Conservation (phyloP, 2,113 vertebrate species). For the Limanda limanda region DNA sequence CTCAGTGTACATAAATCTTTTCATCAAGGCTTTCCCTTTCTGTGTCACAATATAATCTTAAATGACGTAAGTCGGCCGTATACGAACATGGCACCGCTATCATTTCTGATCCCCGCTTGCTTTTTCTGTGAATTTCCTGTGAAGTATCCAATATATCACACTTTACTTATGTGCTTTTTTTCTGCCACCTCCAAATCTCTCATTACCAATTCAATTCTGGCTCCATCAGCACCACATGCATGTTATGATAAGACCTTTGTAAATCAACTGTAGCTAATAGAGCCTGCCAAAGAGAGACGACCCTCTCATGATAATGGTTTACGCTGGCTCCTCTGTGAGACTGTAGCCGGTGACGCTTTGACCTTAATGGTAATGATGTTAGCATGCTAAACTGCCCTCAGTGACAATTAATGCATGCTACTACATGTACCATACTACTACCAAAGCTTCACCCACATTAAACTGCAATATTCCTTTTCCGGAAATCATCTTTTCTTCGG, state of each 20-base stretch:
- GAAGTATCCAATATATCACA: background rate
- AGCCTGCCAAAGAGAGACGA: background rate
- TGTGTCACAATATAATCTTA: slow-evolving; percentile 57
- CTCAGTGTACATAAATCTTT: slow-evolving; percentile 63
- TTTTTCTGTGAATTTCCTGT: slow-evolving; percentile 28
- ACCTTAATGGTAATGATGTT: too few species aligned
- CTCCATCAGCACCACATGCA: slow-evolving; percentile 11
- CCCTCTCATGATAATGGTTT: too few species aligned
- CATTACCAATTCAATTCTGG: slow-evolving; percentile 14
- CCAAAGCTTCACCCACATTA: too few species aligned
- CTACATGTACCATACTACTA: too few species aligned
- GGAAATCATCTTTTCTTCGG: too few species aligned
- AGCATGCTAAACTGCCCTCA: too few species aligned
- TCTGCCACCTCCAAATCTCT: slow-evolving; percentile 14
- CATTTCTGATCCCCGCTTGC: slow-evolving; percentile 1
- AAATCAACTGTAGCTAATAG: slow-evolving; percentile 1
- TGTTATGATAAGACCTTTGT: slow-evolving; percentile 34
- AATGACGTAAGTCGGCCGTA: slow-evolving; percentile 36
- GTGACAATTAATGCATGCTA: too few species aligned
- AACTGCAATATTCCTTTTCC: too few species aligned
- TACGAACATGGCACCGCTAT: slow-evolving; percentile 11
- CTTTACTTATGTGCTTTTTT: background rate
- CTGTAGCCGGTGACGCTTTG: too few species aligned
- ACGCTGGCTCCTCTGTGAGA: too few species aligned
- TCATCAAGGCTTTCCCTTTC: slow-evolving; percentile 55